Evolutionary conservation across 2,888 invertebrate genomes (phyloP).

Genomic region (Tubulanus polymorphus): DNA sequence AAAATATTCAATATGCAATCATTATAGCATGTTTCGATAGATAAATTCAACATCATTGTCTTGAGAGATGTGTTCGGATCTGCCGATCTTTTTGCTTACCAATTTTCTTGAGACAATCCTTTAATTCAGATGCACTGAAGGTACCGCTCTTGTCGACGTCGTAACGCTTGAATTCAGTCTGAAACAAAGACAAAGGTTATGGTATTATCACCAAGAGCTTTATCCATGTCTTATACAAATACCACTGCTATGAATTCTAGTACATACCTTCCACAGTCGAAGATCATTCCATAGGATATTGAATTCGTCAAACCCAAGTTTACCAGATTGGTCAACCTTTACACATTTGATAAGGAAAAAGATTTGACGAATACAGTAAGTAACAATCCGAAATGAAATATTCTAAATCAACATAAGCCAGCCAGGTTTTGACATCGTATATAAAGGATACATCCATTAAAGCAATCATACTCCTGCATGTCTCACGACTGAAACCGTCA

Average conservation of each 20-base stretch:
- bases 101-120: not conserved
- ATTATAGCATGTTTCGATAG: no score
- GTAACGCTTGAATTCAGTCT: constrained; percentile 31
- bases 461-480: constrained; percentile 91
- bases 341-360: no score
- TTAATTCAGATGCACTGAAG: constrained; percentile 35
- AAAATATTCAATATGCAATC: no score
- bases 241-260: no score
- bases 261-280: constrained; percentile 74
- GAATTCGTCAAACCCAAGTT: constrained; percentile 85
- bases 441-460: constrained; percentile 77
- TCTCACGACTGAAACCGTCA: constrained; percentile 82
- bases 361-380: no score
- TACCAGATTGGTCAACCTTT: constrained; percentile 79
- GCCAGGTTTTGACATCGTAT: no score
- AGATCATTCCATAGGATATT: constrained; percentile 76
- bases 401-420: no score
- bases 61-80: no score
- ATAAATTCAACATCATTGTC: no score
- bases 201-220: not conserved
- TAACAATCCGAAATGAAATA: no score
- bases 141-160: constrained; percentile 31
- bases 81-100: no score
- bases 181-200: not conserved
- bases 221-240: no score